Base-by-base conservation (phyloP, 2,888 invertebrate species). In the Cerceris ruficornis region DNA sequence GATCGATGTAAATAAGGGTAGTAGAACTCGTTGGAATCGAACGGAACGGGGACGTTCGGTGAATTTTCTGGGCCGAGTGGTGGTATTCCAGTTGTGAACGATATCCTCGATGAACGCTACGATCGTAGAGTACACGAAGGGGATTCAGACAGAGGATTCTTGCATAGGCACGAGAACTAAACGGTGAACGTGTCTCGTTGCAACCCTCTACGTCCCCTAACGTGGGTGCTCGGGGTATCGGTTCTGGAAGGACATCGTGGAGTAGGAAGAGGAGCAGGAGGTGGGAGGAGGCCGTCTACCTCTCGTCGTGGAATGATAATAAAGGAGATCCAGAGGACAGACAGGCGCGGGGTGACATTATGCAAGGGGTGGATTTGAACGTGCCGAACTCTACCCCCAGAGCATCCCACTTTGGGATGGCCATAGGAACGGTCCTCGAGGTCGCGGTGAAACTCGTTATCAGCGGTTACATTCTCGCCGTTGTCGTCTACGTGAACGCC, bases 361-460 rank as follows among this genome's bases (percentile, higher is more conserved):
- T 88, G 88, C 86, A 75, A 81, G 77, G 76, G 62, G 74, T 76
- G 83, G 77, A 81, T 87, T 72, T 87, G 85, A 87, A 81, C 68
- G 70, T 72, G 67, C 67, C 76, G 54, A 72, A 65, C 17, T 69
- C 66, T 69, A 69, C 81, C 72, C 69, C 77, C 66, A 75, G 79
- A 75, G 41, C 69, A 46, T 73, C 80, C 69, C 77, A 80, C 50
- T 83, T 88, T 86, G 91, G 91, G 81, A 90, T 91, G 91, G 90
- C 89, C 88, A 85, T 89, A 86, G 90, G 88, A 66, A 88, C 82
- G 82, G 78, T 88, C 73, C 77, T 81, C 65, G 86, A 87, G 82
- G 81, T 89, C 74, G 84, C 88, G 76, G 83, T 87, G 86, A 91
- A 88, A 85, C 83, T 90, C 70, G 79, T 90, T 80, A 88, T 91